A percentile compares a stretch with the other conserved stretches of the same genome.
Conservation (phyloP, 2,888 invertebrate species). For the Carterocephalus palaemon region DNA sequence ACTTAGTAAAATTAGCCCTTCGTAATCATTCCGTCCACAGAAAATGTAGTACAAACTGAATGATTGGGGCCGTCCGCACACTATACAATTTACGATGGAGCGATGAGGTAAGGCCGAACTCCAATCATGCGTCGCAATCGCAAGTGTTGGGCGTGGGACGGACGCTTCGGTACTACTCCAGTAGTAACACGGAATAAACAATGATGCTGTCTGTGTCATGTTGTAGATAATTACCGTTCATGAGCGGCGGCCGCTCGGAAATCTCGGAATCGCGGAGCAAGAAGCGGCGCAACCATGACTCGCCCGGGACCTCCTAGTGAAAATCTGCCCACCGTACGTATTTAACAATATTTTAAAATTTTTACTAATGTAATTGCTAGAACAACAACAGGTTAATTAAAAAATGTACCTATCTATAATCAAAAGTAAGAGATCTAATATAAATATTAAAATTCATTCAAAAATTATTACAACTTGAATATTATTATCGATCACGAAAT, state of each 20-base stretch:
- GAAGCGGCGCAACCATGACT: constrained; percentile 54
- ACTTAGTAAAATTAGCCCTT: constrained; percentile 18
- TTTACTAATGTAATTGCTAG: too few relatives aligned
- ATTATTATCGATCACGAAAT: too few relatives aligned
- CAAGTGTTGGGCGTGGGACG: constrained; percentile 2
- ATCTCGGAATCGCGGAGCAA: constrained; percentile 1
- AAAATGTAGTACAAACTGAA: constrained; percentile 1
- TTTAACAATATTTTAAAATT: too few relatives aligned
- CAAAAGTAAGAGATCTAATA: too few relatives aligned
- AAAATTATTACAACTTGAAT: too few relatives aligned
- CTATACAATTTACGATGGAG: constrained; percentile 29
- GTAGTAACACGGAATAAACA: constrained; percentile 10
- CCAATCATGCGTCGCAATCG: constrained; percentile 11
- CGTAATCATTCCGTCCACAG: constrained; percentile 32
- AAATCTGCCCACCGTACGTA: constrained; percentile 80
- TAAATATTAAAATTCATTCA: too few relatives aligned
- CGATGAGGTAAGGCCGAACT: constrained; percentile 44
- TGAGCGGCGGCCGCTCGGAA: constrained; percentile 42
- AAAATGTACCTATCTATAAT: too few relatives aligned
- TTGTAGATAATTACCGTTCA: constrained; percentile 57
- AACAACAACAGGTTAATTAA: too few relatives aligned
- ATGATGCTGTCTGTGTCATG: constrained; percentile 33
- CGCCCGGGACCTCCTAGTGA: constrained; percentile 85
- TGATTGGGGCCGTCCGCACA: constrained; percentile 28
- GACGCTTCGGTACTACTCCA: neutral